phyloP scores from a whole-genome alignment of 2,797 vertebrate species.

The Chlorospingus semifuscus region DNA sequence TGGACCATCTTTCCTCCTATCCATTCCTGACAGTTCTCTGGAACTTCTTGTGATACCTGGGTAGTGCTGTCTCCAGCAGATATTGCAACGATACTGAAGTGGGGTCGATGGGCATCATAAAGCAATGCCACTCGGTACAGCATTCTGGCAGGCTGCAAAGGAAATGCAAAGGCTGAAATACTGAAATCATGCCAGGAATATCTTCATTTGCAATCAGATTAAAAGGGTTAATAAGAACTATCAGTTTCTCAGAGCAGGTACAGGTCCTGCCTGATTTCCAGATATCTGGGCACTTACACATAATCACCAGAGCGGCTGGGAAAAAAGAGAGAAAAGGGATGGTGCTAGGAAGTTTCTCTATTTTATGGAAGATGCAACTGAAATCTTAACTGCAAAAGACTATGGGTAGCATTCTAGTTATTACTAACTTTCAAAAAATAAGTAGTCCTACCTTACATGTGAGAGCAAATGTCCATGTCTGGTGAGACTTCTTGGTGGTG shows the following conservation, averaged over 20 bases:
- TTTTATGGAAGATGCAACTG: not conserved
- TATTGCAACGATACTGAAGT: slow-evolving; percentile 93
- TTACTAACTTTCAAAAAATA: not conserved
- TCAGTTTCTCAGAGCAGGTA: not conserved
- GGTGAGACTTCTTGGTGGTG: slow-evolving; percentile 93
- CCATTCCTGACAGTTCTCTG: slow-evolving; percentile 94
- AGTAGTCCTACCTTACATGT: slow-evolving; percentile 91
- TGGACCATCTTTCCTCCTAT: slow-evolving; percentile 84
- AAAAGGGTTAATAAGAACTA: not conserved
- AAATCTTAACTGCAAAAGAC: not conserved
- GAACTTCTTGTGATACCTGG: slow-evolving; percentile 87
- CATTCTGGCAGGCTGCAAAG: slow-evolving; percentile 88
- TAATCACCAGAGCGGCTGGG: not conserved
- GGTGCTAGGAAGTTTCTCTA: not conserved
- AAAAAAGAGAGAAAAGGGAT: not conserved
- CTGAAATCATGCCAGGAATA: not conserved
- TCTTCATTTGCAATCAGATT: not conserved
- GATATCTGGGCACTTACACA: not conserved
- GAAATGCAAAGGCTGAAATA: slow-evolving; percentile 49
- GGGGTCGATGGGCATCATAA: slow-evolving; percentile 96
- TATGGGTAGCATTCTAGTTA: not conserved
- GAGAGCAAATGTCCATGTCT: slow-evolving; percentile 95
- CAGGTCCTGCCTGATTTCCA: not conserved
- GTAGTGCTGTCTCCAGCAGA: slow-evolving; percentile 84
- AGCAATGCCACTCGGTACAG: slow-evolving; percentile 93